These are phyloP conservation scores for Gyrodactylus salaris DNA, from an alignment of 1,140 invertebrate genomes.

Conservation along the genomic window DNA sequence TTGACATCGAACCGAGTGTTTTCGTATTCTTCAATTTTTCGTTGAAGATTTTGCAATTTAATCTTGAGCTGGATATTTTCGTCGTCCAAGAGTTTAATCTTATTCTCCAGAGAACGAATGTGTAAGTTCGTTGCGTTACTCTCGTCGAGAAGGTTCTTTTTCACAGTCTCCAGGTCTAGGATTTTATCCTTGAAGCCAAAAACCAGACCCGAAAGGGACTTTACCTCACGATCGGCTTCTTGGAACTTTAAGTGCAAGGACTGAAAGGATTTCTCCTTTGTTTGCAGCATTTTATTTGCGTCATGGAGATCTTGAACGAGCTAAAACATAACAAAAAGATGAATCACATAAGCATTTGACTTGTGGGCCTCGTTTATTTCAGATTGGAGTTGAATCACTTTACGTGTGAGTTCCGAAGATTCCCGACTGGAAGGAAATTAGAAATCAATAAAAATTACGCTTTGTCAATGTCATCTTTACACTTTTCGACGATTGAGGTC, in stretches of 20 bases:
- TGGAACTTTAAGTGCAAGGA: neutral
- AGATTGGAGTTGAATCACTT: neutral
- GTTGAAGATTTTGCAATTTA: neutral
- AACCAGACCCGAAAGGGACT: neutral
- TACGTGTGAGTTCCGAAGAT: neutral
- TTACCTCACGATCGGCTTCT: neutral
- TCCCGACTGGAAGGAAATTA: neutral
- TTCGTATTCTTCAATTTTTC: neutral
- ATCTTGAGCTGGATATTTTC: neutral
- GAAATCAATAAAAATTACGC: neutral
- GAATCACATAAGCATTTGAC: neutral
- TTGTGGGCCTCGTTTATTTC: neutral
- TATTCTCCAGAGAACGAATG: neutral
- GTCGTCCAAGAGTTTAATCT: neutral
- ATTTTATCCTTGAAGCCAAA: neutral
- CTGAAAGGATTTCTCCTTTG: neutral
- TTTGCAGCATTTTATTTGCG: neutral
- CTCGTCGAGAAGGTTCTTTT: neutral
- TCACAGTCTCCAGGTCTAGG: neutral
- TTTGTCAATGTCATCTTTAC: neutral
- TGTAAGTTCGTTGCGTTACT: neutral
- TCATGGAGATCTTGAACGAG: neutral
- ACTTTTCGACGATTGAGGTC: neutral
- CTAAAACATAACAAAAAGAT: neutral
- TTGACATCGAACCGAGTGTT: neutral